Conservation (phyloP, 2,888 invertebrate genomes). For the Cheilosia soror region DNA sequence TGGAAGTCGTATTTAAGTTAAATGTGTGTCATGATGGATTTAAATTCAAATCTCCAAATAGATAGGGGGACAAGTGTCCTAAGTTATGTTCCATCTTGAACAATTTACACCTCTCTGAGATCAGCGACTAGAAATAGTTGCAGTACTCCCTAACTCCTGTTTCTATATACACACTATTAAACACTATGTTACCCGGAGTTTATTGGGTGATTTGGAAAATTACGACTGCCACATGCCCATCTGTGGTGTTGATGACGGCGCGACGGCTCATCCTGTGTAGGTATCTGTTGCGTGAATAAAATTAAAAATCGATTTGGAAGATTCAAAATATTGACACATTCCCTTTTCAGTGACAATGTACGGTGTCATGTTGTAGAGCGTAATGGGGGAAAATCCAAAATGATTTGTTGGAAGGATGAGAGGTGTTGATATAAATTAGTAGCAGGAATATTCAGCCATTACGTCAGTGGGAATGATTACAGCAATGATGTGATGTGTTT, state of each 20-base stretch:
- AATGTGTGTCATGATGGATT: conserved; percentile 30
- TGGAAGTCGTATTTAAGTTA: conserved; percentile 22
- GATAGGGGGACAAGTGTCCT: conserved; percentile 35
- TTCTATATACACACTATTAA: neutral
- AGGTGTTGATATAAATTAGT: conserved; percentile 60
- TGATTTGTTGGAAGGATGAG: conserved; percentile 46
- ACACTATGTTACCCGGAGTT: conserved; percentile 34
- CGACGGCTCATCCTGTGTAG: conserved; percentile 15
- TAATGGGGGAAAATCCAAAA: conserved; percentile 11
- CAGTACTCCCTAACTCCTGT: conserved; percentile 26
- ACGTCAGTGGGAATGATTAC: conserved; percentile 36
- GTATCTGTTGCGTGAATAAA: conserved; percentile 39
- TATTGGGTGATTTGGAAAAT: conserved; percentile 52
- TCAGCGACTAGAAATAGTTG: conserved; percentile 27
- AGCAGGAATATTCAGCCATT: conserved; percentile 30
- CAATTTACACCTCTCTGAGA: conserved; percentile 20
- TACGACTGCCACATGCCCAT: conserved; percentile 63
- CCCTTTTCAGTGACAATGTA: conserved; percentile 31
- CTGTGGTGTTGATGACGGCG: conserved; percentile 30
- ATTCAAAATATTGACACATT: conserved; percentile 61
- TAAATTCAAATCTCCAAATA: conserved; percentile 11
- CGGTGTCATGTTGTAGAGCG: conserved; percentile 12
- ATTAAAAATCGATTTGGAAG: conserved; percentile 61
- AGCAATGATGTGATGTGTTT: conserved; percentile 42
- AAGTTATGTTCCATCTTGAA: neutral